Base-by-base conservation (phyloP, 2,888 invertebrate genomes). In the Cephus runcator region DNA sequence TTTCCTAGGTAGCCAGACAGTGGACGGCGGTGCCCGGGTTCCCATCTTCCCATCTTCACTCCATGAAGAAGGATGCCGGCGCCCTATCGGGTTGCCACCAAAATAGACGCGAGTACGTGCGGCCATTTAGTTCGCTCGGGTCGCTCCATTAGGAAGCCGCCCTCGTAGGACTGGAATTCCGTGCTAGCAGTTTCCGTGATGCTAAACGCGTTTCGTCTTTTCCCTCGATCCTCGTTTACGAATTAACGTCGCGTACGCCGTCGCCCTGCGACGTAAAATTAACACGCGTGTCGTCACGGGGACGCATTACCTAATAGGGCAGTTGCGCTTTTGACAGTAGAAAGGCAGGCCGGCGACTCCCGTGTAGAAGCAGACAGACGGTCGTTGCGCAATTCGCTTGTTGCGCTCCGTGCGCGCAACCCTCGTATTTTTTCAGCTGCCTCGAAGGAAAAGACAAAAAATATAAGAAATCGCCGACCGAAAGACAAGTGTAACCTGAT, bases 61-160 rank as follows among this genome's bases (percentile, higher is more conserved):
- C 85, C 81, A 81, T 84, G 81, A 85, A 85, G 86, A 86, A 85
- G 86, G 82, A 82, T 82, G 77, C 75, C 77, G 78, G 79, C 79
- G 79, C 75, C 76, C 80, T 78, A 77, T 83, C 77, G 80, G 80
- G 81, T 82, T 81, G 80, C 77, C 71, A 81, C 80, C 84, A 82
- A 84, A 87, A 87, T 71, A 71, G 71, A 71, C 71, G 56, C 56
- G 56, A 56, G 56, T 56, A 56, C 56, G 56, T 56, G 56, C 56
- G 23, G 56, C 56, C 56, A 56, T 56, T 56, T 56, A 56, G 56
- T 56, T 56, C 56, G 23, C 56, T 56, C 56, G 56, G 23, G 56
- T 56, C 56, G 56, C 56, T 56, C 56, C 23, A 56, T 56, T 56
- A 56, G 56, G 56, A 56, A 56, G 56, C 56, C 56, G 56, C 56